These are phyloP conservation scores for Trachops cirrhosus DNA, from an alignment of 2,797 vertebrate genomes.

Conservation along the genomic window DNA sequence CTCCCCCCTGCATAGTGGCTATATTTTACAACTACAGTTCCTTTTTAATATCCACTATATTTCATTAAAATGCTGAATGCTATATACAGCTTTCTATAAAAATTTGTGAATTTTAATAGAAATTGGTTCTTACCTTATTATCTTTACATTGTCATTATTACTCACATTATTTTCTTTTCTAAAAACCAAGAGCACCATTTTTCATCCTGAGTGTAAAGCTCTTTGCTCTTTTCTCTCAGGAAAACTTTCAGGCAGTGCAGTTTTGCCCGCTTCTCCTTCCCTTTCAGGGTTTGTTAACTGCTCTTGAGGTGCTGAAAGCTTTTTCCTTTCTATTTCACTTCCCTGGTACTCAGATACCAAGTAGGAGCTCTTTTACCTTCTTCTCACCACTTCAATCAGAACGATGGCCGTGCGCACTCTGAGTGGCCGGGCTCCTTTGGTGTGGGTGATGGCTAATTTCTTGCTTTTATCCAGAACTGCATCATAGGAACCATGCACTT, in stretches of 20 bases:
- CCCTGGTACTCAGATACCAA: slow-evolving; percentile 64
- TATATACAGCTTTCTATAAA: background rate
- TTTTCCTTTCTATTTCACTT: slow-evolving; percentile 68
- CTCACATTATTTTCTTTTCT: slow-evolving; percentile 29
- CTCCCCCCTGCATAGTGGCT: background rate
- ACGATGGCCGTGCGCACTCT: slow-evolving; percentile 65
- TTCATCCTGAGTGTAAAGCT: slow-evolving; percentile 40
- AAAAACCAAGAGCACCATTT: slow-evolving; percentile 5
- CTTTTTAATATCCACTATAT: background rate
- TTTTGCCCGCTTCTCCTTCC: slow-evolving; percentile 55
- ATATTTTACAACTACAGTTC: slow-evolving; percentile 16
- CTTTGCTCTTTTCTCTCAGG: slow-evolving; percentile 51
- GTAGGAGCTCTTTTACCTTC: slow-evolving; percentile 71
- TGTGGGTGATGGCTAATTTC: slow-evolving; percentile 77
- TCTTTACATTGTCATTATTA: background rate
- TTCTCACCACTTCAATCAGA: slow-evolving; percentile 84
- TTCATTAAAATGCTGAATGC: slow-evolving; percentile 1
- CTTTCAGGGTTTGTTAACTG: slow-evolving; percentile 67
- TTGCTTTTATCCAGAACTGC: slow-evolving; percentile 78
- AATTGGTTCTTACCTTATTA: background rate
- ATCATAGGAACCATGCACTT: slow-evolving; percentile 68
- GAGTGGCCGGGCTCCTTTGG: slow-evolving; percentile 66
- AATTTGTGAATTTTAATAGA: background rate
- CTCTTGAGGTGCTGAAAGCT: slow-evolving; percentile 81
- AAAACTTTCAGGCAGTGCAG: slow-evolving; percentile 58